A percentile compares a stretch with the other conserved stretches of the same genome.
Conservation (phyloP, 2,113 vertebrate species). For the Ceyx margarethae region DNA sequence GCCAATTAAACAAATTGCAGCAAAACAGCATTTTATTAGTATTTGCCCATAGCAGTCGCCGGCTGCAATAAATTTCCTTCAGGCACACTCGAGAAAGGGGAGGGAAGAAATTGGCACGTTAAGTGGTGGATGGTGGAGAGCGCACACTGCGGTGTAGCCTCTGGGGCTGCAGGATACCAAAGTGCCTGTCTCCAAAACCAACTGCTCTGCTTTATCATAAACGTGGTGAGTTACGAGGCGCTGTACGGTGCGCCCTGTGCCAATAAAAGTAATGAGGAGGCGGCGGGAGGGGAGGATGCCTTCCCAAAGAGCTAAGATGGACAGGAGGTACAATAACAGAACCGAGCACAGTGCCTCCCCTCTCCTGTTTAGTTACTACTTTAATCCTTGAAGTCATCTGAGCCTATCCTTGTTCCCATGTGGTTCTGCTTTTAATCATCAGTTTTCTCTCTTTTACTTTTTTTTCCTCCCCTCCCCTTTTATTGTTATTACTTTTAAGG, state of each 20-base stretch:
- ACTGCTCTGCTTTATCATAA: constrained; percentile 85
- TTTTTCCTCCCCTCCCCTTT: neutral
- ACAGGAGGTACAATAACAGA: neutral
- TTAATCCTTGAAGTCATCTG: neutral
- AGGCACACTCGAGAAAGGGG: constrained; percentile 75
- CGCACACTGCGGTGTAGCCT: constrained; percentile 75
- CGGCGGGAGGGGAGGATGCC: neutral
- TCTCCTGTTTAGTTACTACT: neutral
- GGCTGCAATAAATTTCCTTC: constrained; percentile 88
- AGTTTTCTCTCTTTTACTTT: neutral
- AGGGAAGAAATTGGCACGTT: constrained; percentile 83
- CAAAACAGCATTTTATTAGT: constrained; percentile 95
- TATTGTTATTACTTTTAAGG: neutral
- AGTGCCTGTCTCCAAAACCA: constrained; percentile 85
- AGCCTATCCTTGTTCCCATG: neutral
- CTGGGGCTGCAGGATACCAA: constrained; percentile 76
- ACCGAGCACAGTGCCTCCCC: neutral
- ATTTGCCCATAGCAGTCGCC: constrained; percentile 84
- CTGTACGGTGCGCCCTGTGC: neutral
- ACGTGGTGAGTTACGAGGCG: constrained; percentile 65
- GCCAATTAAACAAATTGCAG: constrained; percentile 95
- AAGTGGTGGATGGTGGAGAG: constrained; percentile 80
- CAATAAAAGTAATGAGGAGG: neutral
- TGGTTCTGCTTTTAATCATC: neutral
- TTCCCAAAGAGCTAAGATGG: neutral